Percentiles rank a stretch among this genome's conserved stretches.
Conservation (phyloP, 2,888 invertebrate genomes). For the Epinotia brunnichana region DNA sequence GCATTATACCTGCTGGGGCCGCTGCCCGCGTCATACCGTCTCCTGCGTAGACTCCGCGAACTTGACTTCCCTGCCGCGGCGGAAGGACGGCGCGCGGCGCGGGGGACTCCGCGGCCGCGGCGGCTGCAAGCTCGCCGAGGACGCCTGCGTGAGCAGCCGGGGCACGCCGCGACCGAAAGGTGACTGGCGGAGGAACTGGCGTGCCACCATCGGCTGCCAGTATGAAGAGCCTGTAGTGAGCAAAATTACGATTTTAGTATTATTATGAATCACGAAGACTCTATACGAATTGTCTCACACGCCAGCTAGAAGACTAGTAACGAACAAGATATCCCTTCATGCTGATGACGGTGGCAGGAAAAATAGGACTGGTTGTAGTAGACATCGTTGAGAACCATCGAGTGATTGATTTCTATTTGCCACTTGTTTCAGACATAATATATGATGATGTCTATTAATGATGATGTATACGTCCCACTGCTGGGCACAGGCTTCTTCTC, state of each 20-base stretch:
- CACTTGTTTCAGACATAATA: too few relatives aligned
- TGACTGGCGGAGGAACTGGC: constrained; percentile 88
- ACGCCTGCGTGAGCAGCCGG: constrained; percentile 70
- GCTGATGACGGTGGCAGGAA: too few relatives aligned
- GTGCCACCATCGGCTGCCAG: constrained; percentile 89
- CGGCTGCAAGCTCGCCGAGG: constrained; percentile 79
- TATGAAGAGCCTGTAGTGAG: constrained; percentile 72
- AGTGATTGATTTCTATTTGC: too few relatives aligned
- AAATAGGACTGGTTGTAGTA: too few relatives aligned
- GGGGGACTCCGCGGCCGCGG: constrained; percentile 67
- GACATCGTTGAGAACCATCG: too few relatives aligned
- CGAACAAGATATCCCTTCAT: too few relatives aligned
- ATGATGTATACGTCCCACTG: too few relatives aligned
- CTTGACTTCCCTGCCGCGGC: constrained; percentile 81
- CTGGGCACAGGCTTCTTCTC: too few relatives aligned
- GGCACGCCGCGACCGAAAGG: constrained; percentile 82
- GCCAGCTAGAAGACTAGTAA: too few relatives aligned
- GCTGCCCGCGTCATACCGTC: constrained; percentile 81
- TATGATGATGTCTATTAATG: too few relatives aligned
- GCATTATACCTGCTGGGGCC: constrained; percentile 68
- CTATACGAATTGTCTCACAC: too few relatives aligned
- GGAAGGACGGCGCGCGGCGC: constrained; percentile 75
- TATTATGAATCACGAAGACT: too few relatives aligned
- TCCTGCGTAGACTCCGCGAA: constrained; percentile 71
- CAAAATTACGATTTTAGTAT: neutral